These are phyloP conservation scores for Caenorhabditis wallacei DNA, from an alignment of 2,888 invertebrate genomes.

Conservation along the genomic window DNA sequence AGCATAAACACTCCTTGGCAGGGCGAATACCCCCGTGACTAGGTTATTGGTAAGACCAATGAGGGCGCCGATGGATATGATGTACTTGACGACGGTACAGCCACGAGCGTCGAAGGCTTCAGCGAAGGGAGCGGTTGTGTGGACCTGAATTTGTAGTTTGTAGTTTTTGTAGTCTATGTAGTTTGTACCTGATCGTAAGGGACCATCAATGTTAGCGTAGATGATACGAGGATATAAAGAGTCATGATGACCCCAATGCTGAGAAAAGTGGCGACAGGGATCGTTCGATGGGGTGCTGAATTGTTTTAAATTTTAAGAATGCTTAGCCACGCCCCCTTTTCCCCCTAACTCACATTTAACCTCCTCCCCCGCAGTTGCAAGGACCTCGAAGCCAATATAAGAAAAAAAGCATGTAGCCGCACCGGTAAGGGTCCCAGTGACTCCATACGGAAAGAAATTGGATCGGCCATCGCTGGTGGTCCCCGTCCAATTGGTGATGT, in stretches of 20 bases:
- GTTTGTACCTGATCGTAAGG: constrained; percentile 71
- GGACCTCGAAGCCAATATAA: constrained; percentile 71
- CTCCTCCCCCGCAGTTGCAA: constrained; percentile 73
- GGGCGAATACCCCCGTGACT: constrained; percentile 88
- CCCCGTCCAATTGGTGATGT: constrained; percentile 89
- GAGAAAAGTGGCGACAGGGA: constrained; percentile 74
- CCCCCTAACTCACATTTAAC: constrained; percentile 55
- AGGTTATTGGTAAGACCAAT: constrained; percentile 89
- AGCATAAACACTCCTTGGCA: constrained; percentile 88
- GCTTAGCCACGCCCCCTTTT: background rate
- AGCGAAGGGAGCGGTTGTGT: constrained; percentile 85
- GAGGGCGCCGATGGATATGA: constrained; percentile 90
- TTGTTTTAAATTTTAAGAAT: too few relatives aligned
- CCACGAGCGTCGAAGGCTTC: constrained; percentile 88
- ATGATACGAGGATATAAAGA: constrained; percentile 70
- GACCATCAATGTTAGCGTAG: constrained; percentile 69
- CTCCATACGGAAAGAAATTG: constrained; percentile 70
- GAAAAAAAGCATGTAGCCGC: constrained; percentile 72
- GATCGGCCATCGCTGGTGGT: constrained; percentile 55
- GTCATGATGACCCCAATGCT: constrained; percentile 67
- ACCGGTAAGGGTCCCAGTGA: constrained; percentile 65
- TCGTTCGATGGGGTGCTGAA: constrained; percentile 71
- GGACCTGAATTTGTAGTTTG: constrained; percentile 56
- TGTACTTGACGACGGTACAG: constrained; percentile 89
- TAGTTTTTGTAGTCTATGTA: background rate